phyloP scores from a whole-genome alignment of 92 coral and sea anemone species.

The Parazoanthus atlanticus region DNA sequence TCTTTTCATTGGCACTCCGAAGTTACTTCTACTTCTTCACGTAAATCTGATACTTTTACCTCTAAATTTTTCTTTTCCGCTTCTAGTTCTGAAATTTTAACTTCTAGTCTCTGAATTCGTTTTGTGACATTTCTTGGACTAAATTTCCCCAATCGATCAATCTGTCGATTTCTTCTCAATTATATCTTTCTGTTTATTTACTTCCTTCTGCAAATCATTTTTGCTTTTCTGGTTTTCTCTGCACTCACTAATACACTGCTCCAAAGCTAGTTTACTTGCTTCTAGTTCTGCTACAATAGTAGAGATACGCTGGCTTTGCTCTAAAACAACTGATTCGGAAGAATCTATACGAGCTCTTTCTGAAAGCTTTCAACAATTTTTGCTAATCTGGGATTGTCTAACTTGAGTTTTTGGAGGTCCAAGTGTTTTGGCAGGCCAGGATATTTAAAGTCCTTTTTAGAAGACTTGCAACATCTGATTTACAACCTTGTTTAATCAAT shows the following conservation, averaged over 20 bases:
- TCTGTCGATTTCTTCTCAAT: not conserved
- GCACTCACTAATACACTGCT: slow-evolving; percentile 9
- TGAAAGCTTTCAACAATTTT: not conserved
- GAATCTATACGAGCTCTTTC: not conserved
- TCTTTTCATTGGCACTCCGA: not conserved
- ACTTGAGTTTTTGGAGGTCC: no score
- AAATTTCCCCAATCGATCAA: slow-evolving; percentile 18
- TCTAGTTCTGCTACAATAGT: slow-evolving; percentile 31
- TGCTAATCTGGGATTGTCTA: not conserved
- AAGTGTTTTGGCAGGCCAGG: no score
- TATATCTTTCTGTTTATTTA: not conserved
- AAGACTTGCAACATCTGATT: not conserved
- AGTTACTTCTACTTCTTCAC: not conserved
- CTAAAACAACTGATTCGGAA: slow-evolving; percentile 9
- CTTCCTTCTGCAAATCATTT: not conserved
- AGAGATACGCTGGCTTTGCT: slow-evolving; percentile 35
- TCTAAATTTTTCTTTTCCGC: not conserved
- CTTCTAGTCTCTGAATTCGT: slow-evolving; percentile 7
- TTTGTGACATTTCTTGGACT: slow-evolving; percentile 4
- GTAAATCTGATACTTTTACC: not conserved
- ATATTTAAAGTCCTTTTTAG: not conserved
- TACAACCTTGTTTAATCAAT: not conserved
- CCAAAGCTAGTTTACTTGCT: slow-evolving; percentile 34
- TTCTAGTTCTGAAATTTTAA: not conserved
- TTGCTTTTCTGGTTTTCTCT: slow-evolving; percentile 14